Evolutionary conservation across 2,113 vertebrate species (phyloP).

Genomic region (Grallaria varia): DNA sequence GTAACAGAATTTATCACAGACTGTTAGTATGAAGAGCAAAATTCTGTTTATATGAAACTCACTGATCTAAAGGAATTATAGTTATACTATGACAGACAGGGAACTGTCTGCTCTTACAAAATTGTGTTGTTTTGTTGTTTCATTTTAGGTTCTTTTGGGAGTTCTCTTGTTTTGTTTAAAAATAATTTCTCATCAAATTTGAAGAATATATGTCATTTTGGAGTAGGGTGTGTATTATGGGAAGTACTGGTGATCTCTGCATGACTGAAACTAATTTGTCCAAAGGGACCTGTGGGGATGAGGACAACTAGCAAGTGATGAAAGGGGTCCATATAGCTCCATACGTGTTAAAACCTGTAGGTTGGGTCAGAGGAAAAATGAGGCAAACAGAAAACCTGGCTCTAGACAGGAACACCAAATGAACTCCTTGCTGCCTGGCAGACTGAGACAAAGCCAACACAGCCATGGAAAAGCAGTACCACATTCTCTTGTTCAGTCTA

Average conservation of each 20-base stretch:
- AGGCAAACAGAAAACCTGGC: not conserved
- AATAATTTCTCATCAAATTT: slow-evolving; percentile 16
- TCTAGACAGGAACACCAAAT: not conserved
- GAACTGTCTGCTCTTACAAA: slow-evolving; percentile 15
- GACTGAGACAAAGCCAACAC: not conserved
- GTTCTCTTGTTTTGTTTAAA: slow-evolving; percentile 5
- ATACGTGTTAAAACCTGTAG: not conserved
- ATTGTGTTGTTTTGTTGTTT: not conserved
- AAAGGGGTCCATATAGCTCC: not conserved
- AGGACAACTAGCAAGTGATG: not conserved
- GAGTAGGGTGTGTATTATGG: not conserved
- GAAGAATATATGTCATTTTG: not conserved
- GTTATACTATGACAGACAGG: not conserved
- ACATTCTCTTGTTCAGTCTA: not conserved
- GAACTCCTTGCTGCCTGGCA: not conserved
- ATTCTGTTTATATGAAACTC: slow-evolving; percentile 39
- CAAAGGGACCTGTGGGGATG: not conserved
- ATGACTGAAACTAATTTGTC: not conserved
- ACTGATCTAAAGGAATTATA: slow-evolving; percentile 16
- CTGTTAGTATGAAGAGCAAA: slow-evolving; percentile 14
- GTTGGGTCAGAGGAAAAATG: not conserved
- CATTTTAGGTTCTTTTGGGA: too few relatives aligned
- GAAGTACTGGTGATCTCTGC: not conserved
- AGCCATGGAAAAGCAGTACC: not conserved
- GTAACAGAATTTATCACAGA: slow-evolving; percentile 31